A percentile compares a stretch with the other conserved stretches of the same genome.
Conservation (phyloP, 2,888 invertebrate genomes). For the Cotesia congregata region DNA sequence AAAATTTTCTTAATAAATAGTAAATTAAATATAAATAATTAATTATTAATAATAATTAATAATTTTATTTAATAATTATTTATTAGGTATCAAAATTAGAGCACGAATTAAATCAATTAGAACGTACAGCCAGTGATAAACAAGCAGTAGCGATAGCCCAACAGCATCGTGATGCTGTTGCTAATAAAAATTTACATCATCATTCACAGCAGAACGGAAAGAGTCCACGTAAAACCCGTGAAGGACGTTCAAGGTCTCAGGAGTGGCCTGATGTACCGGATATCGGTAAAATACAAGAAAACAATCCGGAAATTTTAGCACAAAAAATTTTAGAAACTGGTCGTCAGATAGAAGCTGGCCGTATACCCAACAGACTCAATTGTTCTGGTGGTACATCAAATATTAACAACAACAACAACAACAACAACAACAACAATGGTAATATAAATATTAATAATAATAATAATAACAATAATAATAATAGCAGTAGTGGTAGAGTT, state of each 20-base stretch:
- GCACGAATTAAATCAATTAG: constrained; percentile 82
- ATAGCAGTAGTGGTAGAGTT: constrained; percentile 46
- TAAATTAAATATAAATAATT: constrained; percentile 21
- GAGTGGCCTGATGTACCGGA: constrained; percentile 95
- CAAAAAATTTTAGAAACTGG: constrained; percentile 92
- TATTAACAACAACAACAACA: background rate
- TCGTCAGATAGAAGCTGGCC: constrained; percentile 89
- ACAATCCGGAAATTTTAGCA: constrained; percentile 90
- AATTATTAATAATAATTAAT: constrained; percentile 28
- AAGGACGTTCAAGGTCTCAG: constrained; percentile 85
- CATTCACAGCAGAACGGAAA: constrained; percentile 61
- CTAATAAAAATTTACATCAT: constrained; percentile 56
- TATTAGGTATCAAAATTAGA: constrained; percentile 78
- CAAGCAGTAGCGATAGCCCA: constrained; percentile 71
- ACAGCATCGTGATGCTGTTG: constrained; percentile 51
- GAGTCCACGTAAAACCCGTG: constrained; percentile 76
- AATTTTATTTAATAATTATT: constrained; percentile 4
- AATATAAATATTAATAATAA: background rate
- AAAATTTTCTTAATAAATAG: constrained; percentile 29
- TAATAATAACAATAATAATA: background rate
- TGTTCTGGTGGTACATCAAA: background rate
- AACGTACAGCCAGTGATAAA: constrained; percentile 80
- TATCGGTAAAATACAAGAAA: constrained; percentile 91
- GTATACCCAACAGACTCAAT: constrained; percentile 68
- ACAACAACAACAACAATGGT: background rate